Percentiles rank a stretch among this genome's conserved stretches.
phyloP scores from a whole-genome alignment of 2,888 invertebrate genomes.

The Anorthoa munda region DNA sequence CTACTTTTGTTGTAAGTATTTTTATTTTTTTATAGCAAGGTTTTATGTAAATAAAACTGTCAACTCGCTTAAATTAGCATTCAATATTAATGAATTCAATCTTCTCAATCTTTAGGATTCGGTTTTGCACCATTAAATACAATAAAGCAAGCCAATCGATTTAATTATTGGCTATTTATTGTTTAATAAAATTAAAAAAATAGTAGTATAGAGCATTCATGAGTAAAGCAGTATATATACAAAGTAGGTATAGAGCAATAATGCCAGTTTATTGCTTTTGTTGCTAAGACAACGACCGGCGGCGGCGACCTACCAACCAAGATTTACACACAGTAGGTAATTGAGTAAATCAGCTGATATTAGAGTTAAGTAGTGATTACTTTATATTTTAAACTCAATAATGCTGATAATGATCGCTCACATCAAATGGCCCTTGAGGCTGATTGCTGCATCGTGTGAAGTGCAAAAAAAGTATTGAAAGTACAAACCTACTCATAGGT shows the following conservation, averaged over 20 bases:
- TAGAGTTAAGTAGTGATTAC: constrained; percentile 5
- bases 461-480: not conserved
- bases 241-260: constrained; percentile 3
- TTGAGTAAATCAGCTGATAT: constrained; percentile 15
- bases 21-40: too few relatives aligned
- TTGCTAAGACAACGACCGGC: not conserved
- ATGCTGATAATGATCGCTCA: constrained; percentile 28
- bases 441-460: constrained; percentile 33
- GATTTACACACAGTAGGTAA: constrained; percentile 11
- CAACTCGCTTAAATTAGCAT: not conserved
- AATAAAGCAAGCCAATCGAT: not conserved
- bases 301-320: not conserved
- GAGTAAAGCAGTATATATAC: not conserved
- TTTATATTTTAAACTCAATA: constrained; percentile 32
- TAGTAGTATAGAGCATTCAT: not conserved
- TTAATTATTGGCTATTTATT: too few relatives aligned
- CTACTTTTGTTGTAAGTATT: too few relatives aligned
- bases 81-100: not conserved
- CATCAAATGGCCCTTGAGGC: constrained; percentile 28
- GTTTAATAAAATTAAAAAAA: not conserved
- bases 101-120: not conserved
- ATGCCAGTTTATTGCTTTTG: not conserved
- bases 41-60: not conserved
- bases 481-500: too few relatives aligned
- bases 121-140: not conserved